Conservation (phyloP, 2,113 vertebrate genomes). For the Equus przewalskii region DNA sequence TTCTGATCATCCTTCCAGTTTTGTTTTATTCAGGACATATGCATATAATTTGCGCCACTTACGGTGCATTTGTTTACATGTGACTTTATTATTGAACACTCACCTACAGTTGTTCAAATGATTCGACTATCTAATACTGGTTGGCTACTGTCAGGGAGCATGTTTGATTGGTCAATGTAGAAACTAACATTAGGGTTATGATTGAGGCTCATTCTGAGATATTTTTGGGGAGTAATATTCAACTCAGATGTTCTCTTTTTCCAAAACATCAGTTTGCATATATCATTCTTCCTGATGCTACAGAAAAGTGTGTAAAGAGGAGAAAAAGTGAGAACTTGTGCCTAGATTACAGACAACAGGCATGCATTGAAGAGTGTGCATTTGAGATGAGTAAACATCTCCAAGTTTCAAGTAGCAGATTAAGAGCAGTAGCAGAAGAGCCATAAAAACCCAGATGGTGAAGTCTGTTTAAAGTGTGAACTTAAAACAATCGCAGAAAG, state of each 20-base stretch:
- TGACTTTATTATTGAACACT: neutral
- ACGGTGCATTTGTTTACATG: neutral
- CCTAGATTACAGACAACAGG: neutral
- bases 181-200: neutral
- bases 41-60: neutral
- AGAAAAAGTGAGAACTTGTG: neutral
- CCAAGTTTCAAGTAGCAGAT: constrained; percentile 8
- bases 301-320: neutral
- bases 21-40: neutral
- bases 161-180: neutral
- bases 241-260: neutral
- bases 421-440: neutral
- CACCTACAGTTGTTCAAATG: neutral
- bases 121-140: neutral
- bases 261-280: neutral
- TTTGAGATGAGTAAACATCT: neutral
- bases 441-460: constrained; percentile 8
- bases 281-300: neutral
- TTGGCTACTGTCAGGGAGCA: neutral
- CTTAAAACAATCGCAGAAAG: constrained; percentile 24
- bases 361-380: neutral
- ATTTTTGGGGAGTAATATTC: neutral
- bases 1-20: neutral
- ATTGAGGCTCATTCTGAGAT: neutral
- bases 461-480: constrained; percentile 38